phyloP scores from a whole-genome alignment of 2,888 invertebrate species.

The Latrodectus elegans region DNA sequence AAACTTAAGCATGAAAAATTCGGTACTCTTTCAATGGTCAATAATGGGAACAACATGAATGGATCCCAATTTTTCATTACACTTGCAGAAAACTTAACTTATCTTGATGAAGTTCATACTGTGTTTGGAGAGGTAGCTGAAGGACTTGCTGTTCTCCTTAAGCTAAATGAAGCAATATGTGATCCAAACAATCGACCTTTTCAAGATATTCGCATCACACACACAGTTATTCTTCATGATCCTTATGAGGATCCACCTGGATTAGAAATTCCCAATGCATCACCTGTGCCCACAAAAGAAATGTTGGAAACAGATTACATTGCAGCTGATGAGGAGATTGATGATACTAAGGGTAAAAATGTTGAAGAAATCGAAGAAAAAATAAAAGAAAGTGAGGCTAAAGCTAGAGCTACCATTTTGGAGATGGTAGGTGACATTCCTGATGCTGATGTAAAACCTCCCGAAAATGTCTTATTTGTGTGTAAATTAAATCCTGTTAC shows the following conservation, averaged over 20 bases:
- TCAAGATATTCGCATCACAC: conserved; percentile 93
- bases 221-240: conserved; percentile 96
- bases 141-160: conserved; percentile 89
- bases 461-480: conserved; percentile 98
- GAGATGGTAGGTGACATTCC: conserved; percentile 99
- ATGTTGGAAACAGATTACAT: conserved; percentile 87
- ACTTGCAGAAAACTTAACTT: conserved; percentile 88
- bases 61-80: conserved; percentile 98
- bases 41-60: conserved; percentile 89
- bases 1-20: conserved; percentile 90
- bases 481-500: conserved; percentile 99
- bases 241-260: conserved; percentile 92
- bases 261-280: conserved; percentile 85
- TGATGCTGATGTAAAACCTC: conserved; percentile 97
- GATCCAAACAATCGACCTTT: conserved; percentile 92
- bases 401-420: conserved; percentile 95
- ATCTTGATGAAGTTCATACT: conserved; percentile 90
- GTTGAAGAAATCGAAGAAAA: conserved; percentile 89
- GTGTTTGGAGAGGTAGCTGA: conserved; percentile 97
- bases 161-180: conserved; percentile 94
- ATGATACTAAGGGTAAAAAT: conserved; percentile 91
- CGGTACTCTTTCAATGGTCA: conserved; percentile 95
- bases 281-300: conserved; percentile 91
- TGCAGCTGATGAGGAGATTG: conserved; percentile 93
- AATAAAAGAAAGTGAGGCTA: conserved; percentile 92